Percentiles rank a stretch among this genome's conserved stretches.
Conservation (phyloP, 1,140 invertebrate species). For the Drosophila yakuba region DNA sequence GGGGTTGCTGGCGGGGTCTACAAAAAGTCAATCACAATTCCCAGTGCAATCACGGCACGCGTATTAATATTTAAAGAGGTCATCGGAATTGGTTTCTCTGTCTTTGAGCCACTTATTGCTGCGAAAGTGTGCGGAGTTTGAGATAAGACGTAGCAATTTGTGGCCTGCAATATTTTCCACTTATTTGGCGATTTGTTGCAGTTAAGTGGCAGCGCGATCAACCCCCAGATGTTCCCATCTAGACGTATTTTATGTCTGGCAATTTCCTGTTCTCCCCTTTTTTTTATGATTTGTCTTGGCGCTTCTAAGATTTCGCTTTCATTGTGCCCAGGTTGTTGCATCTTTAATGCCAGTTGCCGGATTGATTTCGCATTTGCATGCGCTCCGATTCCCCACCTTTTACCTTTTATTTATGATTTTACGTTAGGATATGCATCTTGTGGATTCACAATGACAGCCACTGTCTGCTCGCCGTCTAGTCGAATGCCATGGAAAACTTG, state of each 20-base stretch:
- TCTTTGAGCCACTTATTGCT: slow-evolving; percentile 30
- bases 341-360: slow-evolving; percentile 60
- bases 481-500: slow-evolving; percentile 12
- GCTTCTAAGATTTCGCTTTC: slow-evolving; percentile 36
- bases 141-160: slow-evolving; percentile 66
- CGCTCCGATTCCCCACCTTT: slow-evolving; percentile 10
- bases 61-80: slow-evolving; percentile 83
- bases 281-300: slow-evolving; percentile 71
- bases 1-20: slow-evolving; percentile 53
- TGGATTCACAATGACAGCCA: slow-evolving; percentile 38
- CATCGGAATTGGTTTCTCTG: slow-evolving; percentile 76
- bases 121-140: slow-evolving; percentile 25
- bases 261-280: slow-evolving; percentile 43
- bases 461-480: slow-evolving; percentile 61
- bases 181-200: slow-evolving; percentile 81
- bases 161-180: slow-evolving; percentile 82
- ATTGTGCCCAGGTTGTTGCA: slow-evolving; percentile 43
- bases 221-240: slow-evolving; percentile 47
- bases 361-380: slow-evolving; percentile 78
- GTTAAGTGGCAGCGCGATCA: slow-evolving; percentile 54
- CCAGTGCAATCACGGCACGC: slow-evolving; percentile 79
- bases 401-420: slow-evolving; percentile 54
- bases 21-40: slow-evolving; percentile 83
- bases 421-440: slow-evolving; percentile 39
- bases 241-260: slow-evolving; percentile 66